Conservation (phyloP, 2,113 vertebrate genomes). For the Leptosomus discolor region DNA sequence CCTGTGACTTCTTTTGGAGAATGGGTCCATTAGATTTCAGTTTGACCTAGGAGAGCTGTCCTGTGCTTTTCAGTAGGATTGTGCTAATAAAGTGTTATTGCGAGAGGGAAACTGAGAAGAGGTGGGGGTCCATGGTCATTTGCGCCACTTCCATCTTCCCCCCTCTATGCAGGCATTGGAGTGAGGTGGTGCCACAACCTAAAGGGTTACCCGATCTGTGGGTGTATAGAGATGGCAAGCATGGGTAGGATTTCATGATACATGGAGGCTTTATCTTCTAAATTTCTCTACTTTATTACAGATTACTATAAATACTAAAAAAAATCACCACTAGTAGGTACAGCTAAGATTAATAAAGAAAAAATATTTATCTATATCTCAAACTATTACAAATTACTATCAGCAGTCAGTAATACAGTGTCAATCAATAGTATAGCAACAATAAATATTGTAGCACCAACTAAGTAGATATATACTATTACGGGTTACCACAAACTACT, state of each 20-base stretch:
- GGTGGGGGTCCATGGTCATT: neutral
- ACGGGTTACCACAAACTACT: neutral
- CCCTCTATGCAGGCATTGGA: neutral
- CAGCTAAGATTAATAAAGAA: neutral
- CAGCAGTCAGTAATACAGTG: neutral
- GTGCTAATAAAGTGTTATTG: neutral
- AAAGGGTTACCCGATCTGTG: fast-evolving
- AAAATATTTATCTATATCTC: neutral
- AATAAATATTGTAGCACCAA: neutral
- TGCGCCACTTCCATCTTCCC: neutral
- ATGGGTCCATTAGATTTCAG: neutral
- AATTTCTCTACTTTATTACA: neutral
- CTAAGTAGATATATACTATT: neutral
- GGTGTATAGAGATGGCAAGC: neutral
- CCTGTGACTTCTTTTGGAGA: neutral
- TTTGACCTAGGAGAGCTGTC: neutral
- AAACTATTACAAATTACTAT: neutral
- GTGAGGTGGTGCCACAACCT: neutral
- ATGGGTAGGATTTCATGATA: neutral
- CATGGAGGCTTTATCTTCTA: neutral
- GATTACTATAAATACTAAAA: neutral
- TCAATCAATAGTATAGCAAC: neutral
- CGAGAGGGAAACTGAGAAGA: neutral
- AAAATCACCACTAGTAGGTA: neutral
- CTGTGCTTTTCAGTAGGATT: neutral